Base-by-base conservation (phyloP, 1,140 invertebrate genomes). In the Drosophila insularis region DNA sequence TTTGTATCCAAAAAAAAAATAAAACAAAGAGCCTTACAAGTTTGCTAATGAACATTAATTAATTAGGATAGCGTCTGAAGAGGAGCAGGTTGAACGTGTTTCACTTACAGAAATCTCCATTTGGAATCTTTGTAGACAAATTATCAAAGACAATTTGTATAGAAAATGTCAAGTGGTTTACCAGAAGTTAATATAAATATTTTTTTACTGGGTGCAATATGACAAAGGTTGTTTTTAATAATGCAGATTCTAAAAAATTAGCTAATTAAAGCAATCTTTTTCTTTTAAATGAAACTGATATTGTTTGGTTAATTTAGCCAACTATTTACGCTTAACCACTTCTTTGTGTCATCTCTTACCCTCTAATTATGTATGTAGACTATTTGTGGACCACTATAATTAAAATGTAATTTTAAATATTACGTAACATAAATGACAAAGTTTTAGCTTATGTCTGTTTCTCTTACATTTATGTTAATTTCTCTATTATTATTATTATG, bases 31-130 rank as follows among this genome's bases (percentile, higher is more conserved):
- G 59, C 65, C 43, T 63, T 64, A 86, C 81, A 72, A 79, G 55
- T 58, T 73, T 75, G 66, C 68, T 86, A 86, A 86, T 87, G 81
- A 86, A 79, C 82, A 87, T 81, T 86, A 86, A 86, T 86, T 86
- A 87, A 87, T 87, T 87, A 87, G 63, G 72, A 53, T 55, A 37
- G 23, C 54, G 67, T 69, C 73, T 72, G 56, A 43, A 63, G 68
- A 40, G 50, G 35, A 50, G 23, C 32, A 21, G 5, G 46, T 58
- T 21, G 67, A 69, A 77, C 71, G 74, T 86, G 71, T 73, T 63
- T 55, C 23, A 10, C 27, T 31, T n/a, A 13, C 43, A 71, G 14
- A 59, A 43, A 23, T 58, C 37, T 56, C 5, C 17, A 10, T 13
- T 8, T 71, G 8, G 2, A 63, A 70, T 46, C 40, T 19, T 59